These are phyloP conservation scores for Aethina tumida DNA, from an alignment of 1,140 invertebrate genomes.

Conservation along the genomic window DNA sequence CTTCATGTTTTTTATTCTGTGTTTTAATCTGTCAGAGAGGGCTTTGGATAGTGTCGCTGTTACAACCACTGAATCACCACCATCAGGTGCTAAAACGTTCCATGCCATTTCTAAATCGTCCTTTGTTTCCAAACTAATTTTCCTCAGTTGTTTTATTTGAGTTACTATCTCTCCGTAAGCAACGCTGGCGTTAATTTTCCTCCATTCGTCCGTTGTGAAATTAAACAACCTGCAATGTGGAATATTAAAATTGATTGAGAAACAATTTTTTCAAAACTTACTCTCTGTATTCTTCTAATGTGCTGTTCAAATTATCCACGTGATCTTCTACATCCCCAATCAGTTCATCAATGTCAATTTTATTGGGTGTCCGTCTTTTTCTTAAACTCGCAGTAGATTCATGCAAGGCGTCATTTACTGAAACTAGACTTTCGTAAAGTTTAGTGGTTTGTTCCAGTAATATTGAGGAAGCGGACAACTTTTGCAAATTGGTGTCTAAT, in stretches of 20 bases:
- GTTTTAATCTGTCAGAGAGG: slow-evolving; percentile 25
- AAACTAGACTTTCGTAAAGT: too few relatives aligned
- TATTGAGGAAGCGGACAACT: slow-evolving; percentile 3
- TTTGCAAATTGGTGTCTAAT: slow-evolving; percentile 11
- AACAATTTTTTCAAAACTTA: neutral
- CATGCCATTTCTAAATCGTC: slow-evolving; percentile 48
- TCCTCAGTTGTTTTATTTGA: slow-evolving; percentile 48
- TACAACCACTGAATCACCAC: slow-evolving; percentile 37
- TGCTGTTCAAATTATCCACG: slow-evolving; percentile 2
- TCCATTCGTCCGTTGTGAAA: slow-evolving; percentile 54
- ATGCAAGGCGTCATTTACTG: too few relatives aligned
- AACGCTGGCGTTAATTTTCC: slow-evolving; percentile 64
- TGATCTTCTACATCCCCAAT: slow-evolving; percentile 1
- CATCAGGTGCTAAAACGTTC: slow-evolving; percentile 38
- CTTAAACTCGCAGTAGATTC: too few relatives aligned
- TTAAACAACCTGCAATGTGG: slow-evolving; percentile 56
- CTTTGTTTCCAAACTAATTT: slow-evolving; percentile 55
- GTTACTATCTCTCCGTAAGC: slow-evolving; percentile 74
- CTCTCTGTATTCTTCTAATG: slow-evolving; percentile 1
- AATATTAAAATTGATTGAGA: too few relatives aligned
- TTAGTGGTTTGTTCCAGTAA: slow-evolving; percentile 2
- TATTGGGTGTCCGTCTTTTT: too few relatives aligned
- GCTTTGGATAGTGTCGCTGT: slow-evolving; percentile 32
- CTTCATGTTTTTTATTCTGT: slow-evolving; percentile 22
- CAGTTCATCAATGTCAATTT: slow-evolving; percentile 1